Base-by-base conservation (phyloP, 2,888 invertebrate genomes). In the Tinea trinotella region DNA sequence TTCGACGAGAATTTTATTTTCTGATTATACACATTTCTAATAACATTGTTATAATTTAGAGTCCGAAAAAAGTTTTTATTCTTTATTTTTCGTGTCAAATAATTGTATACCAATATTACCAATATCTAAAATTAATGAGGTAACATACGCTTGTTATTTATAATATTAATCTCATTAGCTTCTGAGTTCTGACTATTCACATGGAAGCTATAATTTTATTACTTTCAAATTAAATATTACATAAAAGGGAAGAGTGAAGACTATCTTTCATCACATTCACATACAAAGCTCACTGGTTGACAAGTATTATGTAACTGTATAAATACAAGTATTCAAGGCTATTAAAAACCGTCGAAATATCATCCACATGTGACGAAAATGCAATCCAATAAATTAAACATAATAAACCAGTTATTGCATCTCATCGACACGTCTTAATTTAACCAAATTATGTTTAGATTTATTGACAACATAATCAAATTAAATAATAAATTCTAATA, bases 141-240 rank as follows among this genome's bases (percentile, higher is more conserved):
- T 7, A 30, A n/a, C 30, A 30, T 7, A 30, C 7, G n/a, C 3
- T 10, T 30, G 7, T 7, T 10, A 30, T n/a, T n/a, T 30, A 2
- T 30, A 30, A 30, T 30, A 30, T 10, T 10, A 4, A 2, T 30
- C 30, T 4, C 7, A 30, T 30, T 30, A 30, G 7, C n/a, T 10
- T 30, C 3, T n/a, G 1, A 30, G 30, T 22, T 22, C 3, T 22
- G 7, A 3, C 3, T 7, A 30, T 30, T 30, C 30, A 30, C 4
- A 30, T 7, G 30, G 30, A 30, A 30, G 30, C 9, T 30, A 20
- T 48, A 48, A 12, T 20, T 48, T 48, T 48, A 50, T 50, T 13
- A 24, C n/a, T 50, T 50, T 50, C 24, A 12, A 24, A 24, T 50
- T 50, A 50, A 50, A 50, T 20, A 12, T 50, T 50, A 50, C 50